Conservation (phyloP, 2,888 invertebrate species). For the Adelphocoris suturalis region DNA sequence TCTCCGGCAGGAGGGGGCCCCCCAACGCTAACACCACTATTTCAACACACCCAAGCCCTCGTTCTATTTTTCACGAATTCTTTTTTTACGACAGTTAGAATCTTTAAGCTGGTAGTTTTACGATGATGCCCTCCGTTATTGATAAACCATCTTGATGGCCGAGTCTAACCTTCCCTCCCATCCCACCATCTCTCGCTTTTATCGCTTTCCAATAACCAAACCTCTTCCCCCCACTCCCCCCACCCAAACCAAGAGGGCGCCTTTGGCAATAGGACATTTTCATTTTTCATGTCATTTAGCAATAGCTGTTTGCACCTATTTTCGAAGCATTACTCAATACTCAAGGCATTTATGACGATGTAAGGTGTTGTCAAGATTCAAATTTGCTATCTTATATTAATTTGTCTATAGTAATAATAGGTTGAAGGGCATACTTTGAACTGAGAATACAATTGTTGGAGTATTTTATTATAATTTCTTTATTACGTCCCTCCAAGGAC, state of each 20-base stretch:
- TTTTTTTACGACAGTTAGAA: constrained; percentile 8
- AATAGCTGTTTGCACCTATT: too few relatives aligned
- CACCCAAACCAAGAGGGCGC: neutral
- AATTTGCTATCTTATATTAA: too few relatives aligned
- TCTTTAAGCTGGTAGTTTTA: neutral
- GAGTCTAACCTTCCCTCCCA: neutral
- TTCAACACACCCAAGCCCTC: neutral
- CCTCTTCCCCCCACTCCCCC: neutral
- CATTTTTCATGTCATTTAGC: too few relatives aligned
- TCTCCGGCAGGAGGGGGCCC: too few relatives aligned
- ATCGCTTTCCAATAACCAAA: neutral
- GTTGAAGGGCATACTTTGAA: too few relatives aligned
- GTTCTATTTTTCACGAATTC: neutral
- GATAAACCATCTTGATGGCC: constrained; percentile 10
- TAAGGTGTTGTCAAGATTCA: too few relatives aligned
- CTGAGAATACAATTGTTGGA: too few relatives aligned
- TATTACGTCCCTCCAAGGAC: too few relatives aligned
- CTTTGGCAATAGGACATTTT: neutral
- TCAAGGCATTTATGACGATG: too few relatives aligned
- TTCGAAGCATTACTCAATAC: too few relatives aligned
- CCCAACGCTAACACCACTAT: neutral
- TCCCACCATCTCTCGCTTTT: neutral
- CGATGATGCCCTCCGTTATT: constrained; percentile 12
- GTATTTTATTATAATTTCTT: too few relatives aligned
- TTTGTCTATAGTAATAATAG: too few relatives aligned